Percentiles rank a stretch among this genome's conserved stretches.
Evolutionary conservation across 2,888 invertebrate species (phyloP).

Genomic region (Aromia moschata): DNA sequence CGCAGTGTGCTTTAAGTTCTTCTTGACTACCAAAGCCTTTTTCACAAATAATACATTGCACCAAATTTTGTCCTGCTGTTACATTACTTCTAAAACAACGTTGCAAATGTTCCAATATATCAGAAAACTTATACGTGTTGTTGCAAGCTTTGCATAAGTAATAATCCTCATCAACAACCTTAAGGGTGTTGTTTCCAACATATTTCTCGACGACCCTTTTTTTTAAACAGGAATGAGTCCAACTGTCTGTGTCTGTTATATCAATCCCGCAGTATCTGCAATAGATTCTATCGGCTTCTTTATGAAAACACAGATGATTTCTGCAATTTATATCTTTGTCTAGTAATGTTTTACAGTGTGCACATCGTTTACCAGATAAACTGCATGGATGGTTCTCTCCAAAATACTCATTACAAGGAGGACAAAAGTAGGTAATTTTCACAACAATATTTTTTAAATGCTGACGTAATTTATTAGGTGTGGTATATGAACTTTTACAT

Average conservation of each 20-base stretch:
- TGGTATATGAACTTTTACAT: not conserved
- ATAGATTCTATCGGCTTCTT: not conserved
- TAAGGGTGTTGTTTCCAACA: not conserved
- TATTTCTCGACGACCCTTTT: not conserved
- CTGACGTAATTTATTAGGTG: not conserved
- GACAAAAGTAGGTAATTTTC: conserved; percentile 25
- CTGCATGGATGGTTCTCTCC: conserved; percentile 22
- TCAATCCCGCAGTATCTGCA: not conserved
- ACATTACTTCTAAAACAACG: not conserved
- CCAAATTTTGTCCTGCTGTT: not conserved
- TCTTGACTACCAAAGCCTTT: not conserved
- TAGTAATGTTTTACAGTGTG: conserved; percentile 21
- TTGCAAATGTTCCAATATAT: not conserved
- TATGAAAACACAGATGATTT: conserved; percentile 27
- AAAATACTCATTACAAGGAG: conserved; percentile 19
- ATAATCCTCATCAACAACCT: not conserved
- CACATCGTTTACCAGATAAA: conserved; percentile 23
- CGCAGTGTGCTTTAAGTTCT: not conserved
- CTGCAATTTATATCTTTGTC: not conserved
- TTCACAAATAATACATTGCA: not conserved
- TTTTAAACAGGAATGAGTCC: not conserved
- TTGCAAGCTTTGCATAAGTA: not conserved
- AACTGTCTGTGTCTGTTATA: not conserved
- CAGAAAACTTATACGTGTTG: not conserved
- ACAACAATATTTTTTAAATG: conserved; percentile 2